phyloP scores from a whole-genome alignment of 2,888 invertebrate species.

The Anoplius nigerrimus region DNA sequence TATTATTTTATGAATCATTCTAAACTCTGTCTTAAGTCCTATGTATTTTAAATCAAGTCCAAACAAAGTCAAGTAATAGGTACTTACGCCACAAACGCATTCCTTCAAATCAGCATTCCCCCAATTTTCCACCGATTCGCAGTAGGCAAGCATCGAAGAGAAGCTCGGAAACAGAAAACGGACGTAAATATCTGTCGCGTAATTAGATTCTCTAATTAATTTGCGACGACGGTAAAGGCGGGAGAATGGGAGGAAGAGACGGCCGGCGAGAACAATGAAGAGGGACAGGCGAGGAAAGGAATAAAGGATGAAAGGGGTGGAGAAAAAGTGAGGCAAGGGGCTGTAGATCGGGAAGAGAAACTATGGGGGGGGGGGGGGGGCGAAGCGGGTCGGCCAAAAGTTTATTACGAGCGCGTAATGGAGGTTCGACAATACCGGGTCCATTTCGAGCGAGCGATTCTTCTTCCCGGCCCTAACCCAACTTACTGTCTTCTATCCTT shows the following conservation, averaged over 20 bases:
- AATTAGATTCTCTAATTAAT: no score
- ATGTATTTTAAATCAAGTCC: no score
- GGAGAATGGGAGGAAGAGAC: background rate
- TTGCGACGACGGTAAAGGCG: conserved; percentile 4
- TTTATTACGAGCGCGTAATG: conserved; percentile 38
- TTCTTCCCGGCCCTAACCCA: conserved; percentile 16
- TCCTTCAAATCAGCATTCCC: no score
- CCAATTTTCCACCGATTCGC: no score
- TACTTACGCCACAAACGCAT: no score
- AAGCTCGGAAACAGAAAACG: no score
- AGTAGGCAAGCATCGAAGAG: no score
- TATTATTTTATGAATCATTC: no score
- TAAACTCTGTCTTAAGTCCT: no score
- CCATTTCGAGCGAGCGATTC: conserved; percentile 25
- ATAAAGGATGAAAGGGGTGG: conserved; percentile 19
- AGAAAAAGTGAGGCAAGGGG: conserved; percentile 20
- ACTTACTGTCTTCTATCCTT: background rate
- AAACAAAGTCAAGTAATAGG: no score
- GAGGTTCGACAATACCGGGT: conserved; percentile 35
- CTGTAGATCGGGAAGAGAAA: conserved; percentile 27
- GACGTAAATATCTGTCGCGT: no score
- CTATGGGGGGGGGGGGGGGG: conserved; percentile 4
- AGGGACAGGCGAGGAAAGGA: conserved; percentile 5
- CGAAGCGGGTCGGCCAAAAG: conserved; percentile 6
- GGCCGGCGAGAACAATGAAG: conserved; percentile 4